These are phyloP conservation scores for Acromyrmex heyeri DNA, from an alignment of 1,140 invertebrate genomes.

Conservation along the genomic window DNA sequence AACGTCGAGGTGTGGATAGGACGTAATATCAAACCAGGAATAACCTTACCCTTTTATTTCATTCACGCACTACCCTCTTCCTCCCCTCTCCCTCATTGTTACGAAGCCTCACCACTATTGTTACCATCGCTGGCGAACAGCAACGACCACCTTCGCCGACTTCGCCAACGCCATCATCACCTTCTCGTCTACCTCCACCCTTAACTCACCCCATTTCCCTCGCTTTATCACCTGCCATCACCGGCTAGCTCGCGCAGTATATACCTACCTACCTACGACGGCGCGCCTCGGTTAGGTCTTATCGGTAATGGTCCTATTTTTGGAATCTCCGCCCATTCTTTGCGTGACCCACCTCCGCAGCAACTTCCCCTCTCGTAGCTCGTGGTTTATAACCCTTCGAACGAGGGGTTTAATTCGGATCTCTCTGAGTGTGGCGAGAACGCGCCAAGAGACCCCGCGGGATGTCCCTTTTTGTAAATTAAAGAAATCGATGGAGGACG, in stretches of 20 bases:
- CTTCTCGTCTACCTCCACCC: conserved; percentile 70
- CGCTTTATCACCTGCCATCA: conserved; percentile 84
- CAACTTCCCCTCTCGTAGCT: background rate
- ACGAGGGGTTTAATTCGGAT: conserved; percentile 29
- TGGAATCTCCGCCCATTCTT: conserved; percentile 86
- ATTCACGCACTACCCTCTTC: conserved; percentile 41
- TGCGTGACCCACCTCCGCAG: conserved; percentile 83
- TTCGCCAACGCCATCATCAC: conserved; percentile 70
- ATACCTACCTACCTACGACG: conserved; percentile 72
- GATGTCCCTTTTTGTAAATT: conserved; percentile 42
- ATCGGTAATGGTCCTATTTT: conserved; percentile 87
- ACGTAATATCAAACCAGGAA: conserved; percentile 65
- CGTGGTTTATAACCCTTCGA: conserved; percentile 43
- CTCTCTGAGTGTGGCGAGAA: background rate
- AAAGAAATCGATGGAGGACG: background rate
- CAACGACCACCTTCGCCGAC: conserved; percentile 62
- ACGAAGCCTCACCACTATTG: conserved; percentile 13
- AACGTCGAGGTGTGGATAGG: conserved; percentile 60
- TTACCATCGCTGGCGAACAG: background rate
- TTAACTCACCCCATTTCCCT: conserved; percentile 80
- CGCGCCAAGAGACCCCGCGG: conserved; percentile 14
- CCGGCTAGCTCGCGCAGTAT: conserved; percentile 76
- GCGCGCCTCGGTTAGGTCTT: conserved; percentile 82
- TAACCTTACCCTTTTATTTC: conserved; percentile 76
- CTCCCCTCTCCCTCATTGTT: conserved; percentile 13